phyloP scores from a whole-genome alignment of 2,113 vertebrate species.

The Notarius quadriscutis region DNA sequence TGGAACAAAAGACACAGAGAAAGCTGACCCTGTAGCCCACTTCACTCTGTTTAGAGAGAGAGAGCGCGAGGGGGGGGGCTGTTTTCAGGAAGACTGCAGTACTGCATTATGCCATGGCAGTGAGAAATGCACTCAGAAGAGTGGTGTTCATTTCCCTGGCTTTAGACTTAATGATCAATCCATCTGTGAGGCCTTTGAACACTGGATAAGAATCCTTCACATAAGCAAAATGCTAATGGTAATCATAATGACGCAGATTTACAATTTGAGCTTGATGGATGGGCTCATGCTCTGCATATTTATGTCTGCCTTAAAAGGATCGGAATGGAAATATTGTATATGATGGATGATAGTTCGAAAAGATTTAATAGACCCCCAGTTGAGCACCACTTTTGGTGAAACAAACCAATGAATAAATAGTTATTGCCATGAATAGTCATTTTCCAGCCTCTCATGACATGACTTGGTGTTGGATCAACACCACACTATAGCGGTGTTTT shows the following conservation, averaged over 20 bases:
- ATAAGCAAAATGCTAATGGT: neutral
- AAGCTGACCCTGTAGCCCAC: conserved; percentile 66
- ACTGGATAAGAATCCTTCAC: neutral
- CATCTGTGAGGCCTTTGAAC: neutral
- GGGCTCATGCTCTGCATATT: neutral
- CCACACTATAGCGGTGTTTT: neutral
- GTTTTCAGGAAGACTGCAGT: conserved; percentile 26
- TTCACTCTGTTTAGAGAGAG: conserved; percentile 65
- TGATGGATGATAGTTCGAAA: neutral
- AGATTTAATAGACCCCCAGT: conserved; percentile 56
- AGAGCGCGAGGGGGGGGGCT: too few relatives aligned
- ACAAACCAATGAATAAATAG: neutral
- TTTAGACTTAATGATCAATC: conserved; percentile 25
- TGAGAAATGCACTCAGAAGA: neutral
- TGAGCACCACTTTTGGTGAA: neutral
- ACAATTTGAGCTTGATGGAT: neutral
- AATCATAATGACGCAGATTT: neutral
- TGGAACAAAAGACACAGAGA: conserved; percentile 63
- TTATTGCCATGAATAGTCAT: neutral
- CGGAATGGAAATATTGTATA: neutral
- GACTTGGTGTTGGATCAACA: neutral
- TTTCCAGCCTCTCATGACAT: neutral
- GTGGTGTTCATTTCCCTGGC: neutral
- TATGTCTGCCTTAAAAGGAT: conserved; percentile 6
- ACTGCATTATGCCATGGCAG: neutral